Conservation (phyloP, 2,797 vertebrate genomes). For the Sebastes hubbsi region DNA sequence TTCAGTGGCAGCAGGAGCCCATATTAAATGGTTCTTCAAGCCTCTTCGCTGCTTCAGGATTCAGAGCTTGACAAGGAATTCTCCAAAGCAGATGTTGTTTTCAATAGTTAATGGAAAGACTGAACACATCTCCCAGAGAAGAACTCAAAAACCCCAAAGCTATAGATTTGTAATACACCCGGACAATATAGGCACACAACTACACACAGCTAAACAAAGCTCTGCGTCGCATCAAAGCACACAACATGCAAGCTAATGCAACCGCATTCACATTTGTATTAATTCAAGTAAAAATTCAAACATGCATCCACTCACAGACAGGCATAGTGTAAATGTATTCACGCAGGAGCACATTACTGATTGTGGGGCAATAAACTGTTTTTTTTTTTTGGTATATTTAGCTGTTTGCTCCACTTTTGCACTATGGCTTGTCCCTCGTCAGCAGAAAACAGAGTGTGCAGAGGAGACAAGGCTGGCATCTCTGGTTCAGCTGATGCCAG, state of each 20-base stretch:
- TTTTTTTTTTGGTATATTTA: conserved; percentile 44
- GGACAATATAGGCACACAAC: conserved; percentile 9
- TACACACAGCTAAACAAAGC: conserved; percentile 28
- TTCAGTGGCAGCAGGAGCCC: conserved; percentile 4
- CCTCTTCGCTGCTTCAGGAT: conserved; percentile 23
- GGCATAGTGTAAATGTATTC: neutral
- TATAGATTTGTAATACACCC: neutral
- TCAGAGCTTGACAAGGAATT: conserved; percentile 40
- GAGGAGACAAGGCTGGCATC: conserved; percentile 36
- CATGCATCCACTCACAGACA: neutral
- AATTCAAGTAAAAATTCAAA: neutral
- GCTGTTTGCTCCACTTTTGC: conserved; percentile 50
- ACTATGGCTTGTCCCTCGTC: conserved; percentile 27
- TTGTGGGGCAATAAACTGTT: conserved; percentile 2
- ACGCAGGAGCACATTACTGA: neutral
- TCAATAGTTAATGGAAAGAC: conserved; percentile 60
- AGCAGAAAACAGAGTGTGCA: conserved; percentile 37
- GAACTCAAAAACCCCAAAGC: conserved; percentile 31
- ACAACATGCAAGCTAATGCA: neutral
- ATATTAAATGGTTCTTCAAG: conserved; percentile 29
- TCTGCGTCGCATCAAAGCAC: neutral
- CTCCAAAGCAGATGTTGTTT: conserved; percentile 68
- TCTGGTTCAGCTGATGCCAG: conserved; percentile 20
- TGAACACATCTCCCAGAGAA: conserved; percentile 28
- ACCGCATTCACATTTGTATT: neutral